Conservation (phyloP, 2,113 vertebrate genomes). For the Megaceryle maxima region DNA sequence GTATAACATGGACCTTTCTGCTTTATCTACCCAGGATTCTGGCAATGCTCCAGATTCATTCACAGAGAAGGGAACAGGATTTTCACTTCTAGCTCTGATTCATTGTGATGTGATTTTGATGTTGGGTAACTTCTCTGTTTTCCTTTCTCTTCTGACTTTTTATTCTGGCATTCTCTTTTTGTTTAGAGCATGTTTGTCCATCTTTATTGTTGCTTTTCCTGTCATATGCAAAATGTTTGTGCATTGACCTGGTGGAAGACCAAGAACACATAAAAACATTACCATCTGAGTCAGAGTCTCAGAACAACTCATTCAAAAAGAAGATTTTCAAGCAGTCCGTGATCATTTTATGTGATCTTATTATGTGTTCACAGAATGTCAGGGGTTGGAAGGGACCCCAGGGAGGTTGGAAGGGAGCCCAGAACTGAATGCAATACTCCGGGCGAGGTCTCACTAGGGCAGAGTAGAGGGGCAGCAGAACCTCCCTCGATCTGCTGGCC, state of each 20-base stretch:
- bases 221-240: not conserved
- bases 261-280: not conserved
- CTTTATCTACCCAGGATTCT: not conserved
- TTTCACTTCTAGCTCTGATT: not conserved
- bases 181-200: not conserved
- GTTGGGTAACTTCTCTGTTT: not conserved
- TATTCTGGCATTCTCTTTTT: not conserved
- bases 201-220: not conserved
- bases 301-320: not conserved
- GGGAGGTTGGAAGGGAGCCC: too few species aligned
- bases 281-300: not conserved
- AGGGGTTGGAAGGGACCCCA: too few species aligned
- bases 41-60: not conserved
- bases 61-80: not conserved
- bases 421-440: too few species aligned
- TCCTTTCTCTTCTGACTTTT: not conserved
- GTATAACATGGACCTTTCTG: not conserved
- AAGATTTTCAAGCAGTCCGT: not conserved
- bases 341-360: not conserved
- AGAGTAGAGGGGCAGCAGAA: too few species aligned
- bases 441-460: too few species aligned
- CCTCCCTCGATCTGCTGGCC: too few species aligned
- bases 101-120: not conserved
- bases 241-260: not conserved
- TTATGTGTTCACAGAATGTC: too few species aligned